phyloP scores from a whole-genome alignment of 2,888 invertebrate species.

The Arrhopalites spinosus region DNA sequence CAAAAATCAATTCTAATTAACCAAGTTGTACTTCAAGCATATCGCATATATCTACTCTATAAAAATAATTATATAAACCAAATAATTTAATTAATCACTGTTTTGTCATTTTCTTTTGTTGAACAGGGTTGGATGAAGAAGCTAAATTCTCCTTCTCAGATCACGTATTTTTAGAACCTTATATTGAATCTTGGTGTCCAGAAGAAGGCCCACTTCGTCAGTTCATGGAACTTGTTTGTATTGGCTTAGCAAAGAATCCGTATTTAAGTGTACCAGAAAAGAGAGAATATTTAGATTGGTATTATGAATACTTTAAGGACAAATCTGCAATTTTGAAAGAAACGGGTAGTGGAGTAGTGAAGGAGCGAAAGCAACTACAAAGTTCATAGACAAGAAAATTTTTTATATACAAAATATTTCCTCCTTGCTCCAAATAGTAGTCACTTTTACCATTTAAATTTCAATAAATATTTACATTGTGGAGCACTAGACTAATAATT shows the following conservation, averaged over 20 bases:
- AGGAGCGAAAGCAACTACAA: conserved; percentile 7
- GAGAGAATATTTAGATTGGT: conserved; percentile 88
- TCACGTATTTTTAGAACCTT: conserved; percentile 88
- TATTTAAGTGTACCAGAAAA: conserved; percentile 87
- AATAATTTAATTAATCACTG: neutral
- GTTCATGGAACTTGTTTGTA: conserved; percentile 95
- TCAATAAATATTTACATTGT: no score
- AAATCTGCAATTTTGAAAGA: conserved; percentile 75
- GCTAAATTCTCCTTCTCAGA: conserved; percentile 80
- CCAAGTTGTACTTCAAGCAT: neutral
- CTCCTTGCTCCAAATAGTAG: no score
- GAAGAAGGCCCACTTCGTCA: conserved; percentile 86
- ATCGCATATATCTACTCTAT: neutral
- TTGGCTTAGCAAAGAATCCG: conserved; percentile 92
- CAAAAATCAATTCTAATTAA: neutral
- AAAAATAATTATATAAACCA: conserved; percentile 6
- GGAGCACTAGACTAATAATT: no score
- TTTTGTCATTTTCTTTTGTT: neutral
- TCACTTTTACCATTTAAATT: no score
- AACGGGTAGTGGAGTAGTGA: conserved; percentile 63
- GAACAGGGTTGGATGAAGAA: conserved; percentile 62
- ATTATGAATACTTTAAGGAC: conserved; percentile 81
- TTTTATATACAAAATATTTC: no score
- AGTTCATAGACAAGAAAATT: no score
- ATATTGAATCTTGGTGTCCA: conserved; percentile 89